Base-by-base conservation (phyloP, 2,797 vertebrate genomes). In the Helarctos malayanus region DNA sequence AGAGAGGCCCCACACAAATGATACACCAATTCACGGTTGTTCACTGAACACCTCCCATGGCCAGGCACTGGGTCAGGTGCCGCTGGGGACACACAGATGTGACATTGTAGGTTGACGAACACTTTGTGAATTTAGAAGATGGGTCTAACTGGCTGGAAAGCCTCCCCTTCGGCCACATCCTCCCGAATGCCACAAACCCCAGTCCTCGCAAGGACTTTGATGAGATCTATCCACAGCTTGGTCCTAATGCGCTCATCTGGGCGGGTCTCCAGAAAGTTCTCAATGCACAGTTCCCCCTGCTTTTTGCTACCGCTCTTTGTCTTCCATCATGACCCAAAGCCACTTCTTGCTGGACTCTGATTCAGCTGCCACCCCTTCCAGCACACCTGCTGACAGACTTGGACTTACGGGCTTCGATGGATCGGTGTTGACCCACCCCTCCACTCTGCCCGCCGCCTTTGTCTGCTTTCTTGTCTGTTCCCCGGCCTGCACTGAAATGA, bases 331-430 rank as follows among this genome's bases (percentile, higher is more conserved):
- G 6, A 35, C 21, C 29, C 19, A 32, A 41, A 38, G 9, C 76
- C 7, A 11, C 29, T 85, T 45, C 73, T 52, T 54, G n/a, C n/a
- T 29, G 78, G 76, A 52, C 41, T 32, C 56, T 18, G 57, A 81
- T 49, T 52, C 21, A 19, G 23, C 0, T 2, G 5, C 56, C 25
- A 29, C 61, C 25, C 29, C 5, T 59, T 32, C 71, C 61, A 65
- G 38, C 57, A 5, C 47, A 41, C 57, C 2, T 41, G 52, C 35
- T 13, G 11, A 41, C n/a, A 16, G 68, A 16, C 7, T 7, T 14
- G 5, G 47, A 49, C n/a, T 2, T 2, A 12, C 0, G 0, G 18
- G 52, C 25, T 25, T 68, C 32, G 21, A 12, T 0, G 57, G 69
- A 54, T 49, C 32, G 2, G 6, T 4, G 56, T 56, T 35, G 5